A percentile compares a stretch with the other conserved stretches of the same genome.
phyloP scores from a whole-genome alignment of 2,797 vertebrate species.

The Delichon dasypus region DNA sequence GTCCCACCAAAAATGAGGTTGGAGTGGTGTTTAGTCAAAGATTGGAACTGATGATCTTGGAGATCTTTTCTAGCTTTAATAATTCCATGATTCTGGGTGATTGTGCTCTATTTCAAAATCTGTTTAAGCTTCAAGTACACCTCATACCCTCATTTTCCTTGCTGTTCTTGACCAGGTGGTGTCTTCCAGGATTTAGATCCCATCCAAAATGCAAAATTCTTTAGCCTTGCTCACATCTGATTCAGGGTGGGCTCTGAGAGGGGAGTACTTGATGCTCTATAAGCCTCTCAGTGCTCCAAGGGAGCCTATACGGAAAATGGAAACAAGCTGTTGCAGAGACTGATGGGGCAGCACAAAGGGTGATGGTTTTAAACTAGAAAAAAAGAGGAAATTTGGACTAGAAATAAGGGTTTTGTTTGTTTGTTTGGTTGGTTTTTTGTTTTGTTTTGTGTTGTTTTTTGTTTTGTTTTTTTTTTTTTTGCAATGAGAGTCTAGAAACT shows the following conservation, averaged over 20 bases:
- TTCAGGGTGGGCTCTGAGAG: neutral
- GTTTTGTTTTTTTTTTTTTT: neutral
- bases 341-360: neutral
- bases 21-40: neutral
- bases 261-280: accelerated
- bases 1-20: neutral
- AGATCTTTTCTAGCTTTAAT: neutral
- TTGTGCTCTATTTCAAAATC: neutral
- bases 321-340: accelerated
- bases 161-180: neutral
- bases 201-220: neutral
- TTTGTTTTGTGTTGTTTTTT: too few relatives aligned
- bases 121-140: neutral
- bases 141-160: neutral
- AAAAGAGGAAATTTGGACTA: neutral
- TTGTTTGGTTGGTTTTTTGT: too few relatives aligned
- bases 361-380: neutral
- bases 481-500: accelerated
- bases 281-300: neutral
- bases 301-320: accelerated
- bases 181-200: neutral
- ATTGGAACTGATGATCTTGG: too few relatives aligned
- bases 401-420: neutral
- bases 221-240: neutral
- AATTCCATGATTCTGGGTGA: neutral